phyloP scores from a whole-genome alignment of 2,113 vertebrate genomes.

The Brienomyrus longianalis region DNA sequence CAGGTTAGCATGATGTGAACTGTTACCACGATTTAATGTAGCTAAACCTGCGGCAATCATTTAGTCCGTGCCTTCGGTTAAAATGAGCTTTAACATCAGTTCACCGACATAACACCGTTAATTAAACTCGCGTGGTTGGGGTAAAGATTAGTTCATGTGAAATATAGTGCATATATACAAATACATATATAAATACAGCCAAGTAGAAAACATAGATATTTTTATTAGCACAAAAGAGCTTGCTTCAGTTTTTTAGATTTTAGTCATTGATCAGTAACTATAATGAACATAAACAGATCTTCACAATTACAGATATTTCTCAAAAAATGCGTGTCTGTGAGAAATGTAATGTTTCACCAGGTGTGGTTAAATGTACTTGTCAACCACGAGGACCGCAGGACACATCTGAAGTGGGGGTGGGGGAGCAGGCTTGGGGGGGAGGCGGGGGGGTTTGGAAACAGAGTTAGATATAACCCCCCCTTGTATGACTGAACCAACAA shows the following conservation, averaged over 20 bases:
- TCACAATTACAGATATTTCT: not conserved
- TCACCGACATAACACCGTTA: not conserved
- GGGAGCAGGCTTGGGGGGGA: not conserved
- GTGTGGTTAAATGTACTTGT: not conserved
- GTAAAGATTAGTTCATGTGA: not conserved
- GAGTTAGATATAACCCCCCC: not conserved
- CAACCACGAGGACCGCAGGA: not conserved
- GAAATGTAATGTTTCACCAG: not conserved
- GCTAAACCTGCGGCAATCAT: not conserved
- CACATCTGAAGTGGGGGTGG: not conserved
- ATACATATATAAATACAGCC: not conserved
- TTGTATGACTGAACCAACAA: not conserved
- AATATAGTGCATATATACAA: not conserved
- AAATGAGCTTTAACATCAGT: not conserved
- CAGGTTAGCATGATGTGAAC: not conserved
- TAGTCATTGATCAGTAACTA: not conserved
- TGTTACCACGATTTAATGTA: not conserved
- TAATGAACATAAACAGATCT: not conserved
- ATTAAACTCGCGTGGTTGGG: not conserved
- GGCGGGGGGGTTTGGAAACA: not conserved
- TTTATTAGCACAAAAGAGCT: not conserved
- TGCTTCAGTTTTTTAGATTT: not conserved
- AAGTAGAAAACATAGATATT: not conserved
- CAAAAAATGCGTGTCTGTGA: not conserved
- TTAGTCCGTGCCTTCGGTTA: not conserved